A percentile compares a stretch with the other conserved stretches of the same genome.
These are phyloP conservation scores for Liodrosophila aerea DNA, from an alignment of 2,888 invertebrate species.

Conservation along the genomic window DNA sequence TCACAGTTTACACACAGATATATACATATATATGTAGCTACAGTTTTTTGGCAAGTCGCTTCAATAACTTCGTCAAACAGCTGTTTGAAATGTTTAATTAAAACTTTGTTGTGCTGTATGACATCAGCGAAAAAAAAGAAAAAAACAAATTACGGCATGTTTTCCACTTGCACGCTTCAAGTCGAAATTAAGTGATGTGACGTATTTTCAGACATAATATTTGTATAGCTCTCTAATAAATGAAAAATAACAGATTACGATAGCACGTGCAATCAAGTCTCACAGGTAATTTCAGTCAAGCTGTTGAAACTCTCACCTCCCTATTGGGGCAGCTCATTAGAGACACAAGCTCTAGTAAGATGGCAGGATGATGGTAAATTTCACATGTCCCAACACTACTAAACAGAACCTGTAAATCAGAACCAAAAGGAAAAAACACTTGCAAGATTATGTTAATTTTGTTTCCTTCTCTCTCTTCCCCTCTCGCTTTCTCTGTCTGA, in stretches of 20 bases:
- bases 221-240: slow-evolving; percentile 27
- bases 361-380: slow-evolving; percentile 9
- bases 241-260: neutral
- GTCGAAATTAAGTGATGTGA: slow-evolving; percentile 33
- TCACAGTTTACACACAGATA: no score
- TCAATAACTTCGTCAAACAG: neutral
- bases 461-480: slow-evolving; percentile 9
- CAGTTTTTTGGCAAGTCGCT: neutral
- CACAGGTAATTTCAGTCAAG: slow-evolving; percentile 17
- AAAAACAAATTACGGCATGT: neutral
- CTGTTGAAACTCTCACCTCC: slow-evolving; percentile 1
- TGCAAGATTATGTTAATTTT: slow-evolving; percentile 40
- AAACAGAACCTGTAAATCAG: slow-evolving; percentile 10
- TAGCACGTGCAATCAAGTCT: slow-evolving; percentile 7
- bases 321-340: slow-evolving; percentile 27
- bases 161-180: neutral
- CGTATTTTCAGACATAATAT: slow-evolving; percentile 27
- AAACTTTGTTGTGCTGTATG: slow-evolving; percentile 46
- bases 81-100: slow-evolving; percentile 50
- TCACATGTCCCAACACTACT: no score
- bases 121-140: slow-evolving; percentile 48
- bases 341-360: neutral
- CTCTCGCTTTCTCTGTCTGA: no score
- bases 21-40: neutral
- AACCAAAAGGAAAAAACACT: slow-evolving; percentile 1